phyloP scores from a whole-genome alignment of 2,888 invertebrate species.

The Gryllus longicercus region DNA sequence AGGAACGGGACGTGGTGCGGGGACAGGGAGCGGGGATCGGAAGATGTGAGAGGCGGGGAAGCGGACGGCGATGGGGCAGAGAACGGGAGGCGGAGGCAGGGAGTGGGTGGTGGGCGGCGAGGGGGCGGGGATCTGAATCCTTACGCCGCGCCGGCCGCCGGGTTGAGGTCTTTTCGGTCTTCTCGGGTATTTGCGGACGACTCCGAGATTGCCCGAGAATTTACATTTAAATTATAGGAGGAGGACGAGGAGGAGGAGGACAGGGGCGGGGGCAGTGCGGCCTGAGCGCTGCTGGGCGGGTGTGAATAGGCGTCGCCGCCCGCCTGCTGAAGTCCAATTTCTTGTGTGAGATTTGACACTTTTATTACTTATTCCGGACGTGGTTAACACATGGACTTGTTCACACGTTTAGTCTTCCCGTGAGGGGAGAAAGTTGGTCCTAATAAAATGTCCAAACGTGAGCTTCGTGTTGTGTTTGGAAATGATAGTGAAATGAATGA shows the following conservation, averaged over 20 bases:
- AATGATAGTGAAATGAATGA: no score
- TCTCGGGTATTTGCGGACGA: conserved; percentile 17
- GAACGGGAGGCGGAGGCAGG: neutral
- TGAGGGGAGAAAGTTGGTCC: no score
- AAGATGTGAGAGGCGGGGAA: neutral
- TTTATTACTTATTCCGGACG: neutral
- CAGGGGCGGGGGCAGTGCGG: no score
- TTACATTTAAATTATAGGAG: conserved; percentile 5
- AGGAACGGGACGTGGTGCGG: no score
- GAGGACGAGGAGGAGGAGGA: neutral
- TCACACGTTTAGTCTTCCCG: no score
- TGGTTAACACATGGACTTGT: no score
- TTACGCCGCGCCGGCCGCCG: neutral
- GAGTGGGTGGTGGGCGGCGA: no score
- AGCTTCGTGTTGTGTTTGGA: no score
- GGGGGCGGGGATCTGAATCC: neutral
- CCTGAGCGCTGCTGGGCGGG: neutral
- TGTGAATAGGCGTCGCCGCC: neutral
- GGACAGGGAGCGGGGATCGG: no score
- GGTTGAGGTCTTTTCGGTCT: neutral
- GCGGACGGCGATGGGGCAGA: neutral
- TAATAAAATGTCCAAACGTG: no score
- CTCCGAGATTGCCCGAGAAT: neutral
- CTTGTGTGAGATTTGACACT: neutral
- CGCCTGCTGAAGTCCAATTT: neutral